A percentile compares a stretch with the other conserved stretches of the same genome.
phyloP scores from a whole-genome alignment of 2,113 vertebrate genomes.

The Gallinago undulata region DNA sequence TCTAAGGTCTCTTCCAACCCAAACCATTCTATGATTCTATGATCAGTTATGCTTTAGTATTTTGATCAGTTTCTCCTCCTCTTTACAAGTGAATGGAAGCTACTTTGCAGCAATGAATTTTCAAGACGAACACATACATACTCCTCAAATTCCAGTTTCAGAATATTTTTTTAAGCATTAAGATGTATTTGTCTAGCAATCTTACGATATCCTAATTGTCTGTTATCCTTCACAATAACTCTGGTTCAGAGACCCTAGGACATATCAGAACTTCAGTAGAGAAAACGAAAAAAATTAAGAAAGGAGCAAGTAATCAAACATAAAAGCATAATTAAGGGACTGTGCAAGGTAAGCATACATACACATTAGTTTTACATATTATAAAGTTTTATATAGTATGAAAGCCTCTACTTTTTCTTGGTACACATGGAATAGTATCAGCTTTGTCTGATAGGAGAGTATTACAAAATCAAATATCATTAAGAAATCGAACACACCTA shows the following conservation, averaged over 20 bases:
- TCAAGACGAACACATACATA: background rate
- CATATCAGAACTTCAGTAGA: background rate
- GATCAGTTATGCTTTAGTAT: background rate
- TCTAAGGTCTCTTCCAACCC: no score
- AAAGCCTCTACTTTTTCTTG: background rate
- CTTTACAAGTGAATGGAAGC: background rate
- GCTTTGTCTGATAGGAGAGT: accelerated
- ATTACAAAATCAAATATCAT: background rate
- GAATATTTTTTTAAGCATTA: background rate
- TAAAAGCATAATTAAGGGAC: background rate
- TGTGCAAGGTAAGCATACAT: background rate
- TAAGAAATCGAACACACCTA: background rate
- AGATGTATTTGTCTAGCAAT: background rate
- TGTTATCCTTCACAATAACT: background rate
- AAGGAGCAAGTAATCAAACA: background rate
- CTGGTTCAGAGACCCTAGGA: background rate
- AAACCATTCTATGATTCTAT: no score
- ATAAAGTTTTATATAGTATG: background rate
- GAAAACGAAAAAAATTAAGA: background rate
- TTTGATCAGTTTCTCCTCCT: background rate
- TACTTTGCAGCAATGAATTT: background rate
- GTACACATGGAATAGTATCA: background rate
- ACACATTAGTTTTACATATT: background rate
- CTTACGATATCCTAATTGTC: background rate
- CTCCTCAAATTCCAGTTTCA: background rate